phyloP scores from a whole-genome alignment of 1,140 invertebrate species.

The Drosophila sulfurigaster region DNA sequence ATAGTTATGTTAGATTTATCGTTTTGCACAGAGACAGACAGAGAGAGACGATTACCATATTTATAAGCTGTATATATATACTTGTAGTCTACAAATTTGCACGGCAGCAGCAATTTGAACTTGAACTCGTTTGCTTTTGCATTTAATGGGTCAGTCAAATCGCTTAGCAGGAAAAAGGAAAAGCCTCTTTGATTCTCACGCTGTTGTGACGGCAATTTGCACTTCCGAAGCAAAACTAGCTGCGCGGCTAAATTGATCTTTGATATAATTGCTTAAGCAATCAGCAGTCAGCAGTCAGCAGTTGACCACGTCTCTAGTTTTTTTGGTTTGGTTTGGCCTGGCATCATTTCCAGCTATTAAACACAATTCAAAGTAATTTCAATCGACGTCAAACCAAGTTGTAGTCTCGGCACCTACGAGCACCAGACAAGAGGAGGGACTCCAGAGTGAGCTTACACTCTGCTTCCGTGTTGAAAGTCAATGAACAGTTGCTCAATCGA shows the following conservation, averaged over 20 bases:
- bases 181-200: conserved; percentile 69
- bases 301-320: background rate
- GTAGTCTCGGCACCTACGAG: conserved; percentile 59
- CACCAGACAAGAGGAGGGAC: conserved; percentile 31
- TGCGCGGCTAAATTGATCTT: conserved; percentile 63
- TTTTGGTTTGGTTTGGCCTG: conserved; percentile 31
- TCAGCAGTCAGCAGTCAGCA: conserved; percentile 35
- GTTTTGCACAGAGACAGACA: conserved; percentile 15
- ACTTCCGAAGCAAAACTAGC: conserved; percentile 61
- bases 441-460: background rate
- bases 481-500: conserved; percentile 71
- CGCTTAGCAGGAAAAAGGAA: conserved; percentile 68
- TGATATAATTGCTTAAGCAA: conserved; percentile 73
- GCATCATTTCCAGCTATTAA: conserved; percentile 80
- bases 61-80: conserved; percentile 53
- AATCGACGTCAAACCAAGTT: conserved; percentile 44
- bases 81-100: conserved; percentile 72
- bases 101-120: conserved; percentile 55
- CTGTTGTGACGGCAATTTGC: conserved; percentile 66
- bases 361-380: conserved; percentile 80
- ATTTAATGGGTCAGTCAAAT: background rate
- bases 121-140: conserved; percentile 62
- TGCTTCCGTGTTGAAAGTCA: conserved; percentile 78
- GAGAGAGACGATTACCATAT: conserved; percentile 68
- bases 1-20: conserved; percentile 78